Evolutionary conservation across 2,888 invertebrate genomes (phyloP).

Genomic region (Conus canariensis): DNA sequence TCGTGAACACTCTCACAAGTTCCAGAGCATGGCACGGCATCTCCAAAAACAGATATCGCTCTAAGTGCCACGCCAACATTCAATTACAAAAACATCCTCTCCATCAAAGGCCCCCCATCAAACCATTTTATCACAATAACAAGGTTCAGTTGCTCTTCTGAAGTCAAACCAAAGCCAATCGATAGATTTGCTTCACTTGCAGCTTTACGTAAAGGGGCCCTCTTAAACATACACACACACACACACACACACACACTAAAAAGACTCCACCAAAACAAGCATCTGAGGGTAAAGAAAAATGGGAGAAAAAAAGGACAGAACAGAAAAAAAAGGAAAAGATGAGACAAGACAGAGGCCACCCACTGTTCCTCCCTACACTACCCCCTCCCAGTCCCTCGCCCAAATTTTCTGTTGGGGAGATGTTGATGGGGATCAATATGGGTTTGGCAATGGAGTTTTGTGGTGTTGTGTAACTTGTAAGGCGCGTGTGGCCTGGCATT

Average conservation of each 20-base stretch:
- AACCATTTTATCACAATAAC: conserved; percentile 9
- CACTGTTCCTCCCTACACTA: background rate
- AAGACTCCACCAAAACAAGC: background rate
- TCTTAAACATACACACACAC: background rate
- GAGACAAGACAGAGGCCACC: background rate
- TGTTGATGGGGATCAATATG: conserved; percentile 25
- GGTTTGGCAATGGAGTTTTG: conserved; percentile 16
- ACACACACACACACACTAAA: too few relatives aligned
- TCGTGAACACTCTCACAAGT: background rate
- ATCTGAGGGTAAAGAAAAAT: background rate
- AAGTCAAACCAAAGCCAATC: conserved; percentile 16
- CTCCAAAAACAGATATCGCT: too few relatives aligned
- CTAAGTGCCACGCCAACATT: background rate
- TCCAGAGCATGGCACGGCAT: background rate
- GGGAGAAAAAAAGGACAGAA: background rate
- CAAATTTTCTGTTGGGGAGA: conserved; percentile 13
- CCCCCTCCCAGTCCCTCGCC: background rate
- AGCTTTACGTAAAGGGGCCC: too few relatives aligned
- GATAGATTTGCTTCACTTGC: conserved; percentile 12
- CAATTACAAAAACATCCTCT: conserved; percentile 20
- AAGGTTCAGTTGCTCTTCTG: conserved; percentile 18
- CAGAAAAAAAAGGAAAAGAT: too few relatives aligned
- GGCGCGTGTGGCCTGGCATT: background rate
- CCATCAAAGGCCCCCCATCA: conserved; percentile 1
- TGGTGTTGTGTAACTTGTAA: conserved; percentile 28